Evolutionary conservation across 2,888 invertebrate genomes (phyloP), one percentile per base, ranked within the genome.

Genomic region (Cephonodes hylas): DNA sequence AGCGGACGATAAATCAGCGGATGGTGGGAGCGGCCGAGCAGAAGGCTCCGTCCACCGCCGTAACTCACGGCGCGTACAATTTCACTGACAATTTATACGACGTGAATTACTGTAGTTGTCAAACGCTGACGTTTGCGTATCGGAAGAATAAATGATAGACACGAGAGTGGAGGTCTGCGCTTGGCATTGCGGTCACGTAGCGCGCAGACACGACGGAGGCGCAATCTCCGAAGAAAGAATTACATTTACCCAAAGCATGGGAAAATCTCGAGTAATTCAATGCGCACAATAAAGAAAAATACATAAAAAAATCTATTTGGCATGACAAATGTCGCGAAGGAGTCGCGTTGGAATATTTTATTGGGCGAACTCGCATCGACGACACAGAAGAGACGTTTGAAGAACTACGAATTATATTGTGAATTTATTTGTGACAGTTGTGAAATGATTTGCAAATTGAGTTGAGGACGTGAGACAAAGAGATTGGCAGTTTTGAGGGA

Each of bases 71-170:
- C 79, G 83, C 83, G 81, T 80, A 85, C 86, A 85, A 88, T 87
- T 89, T 88, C 82, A 85, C 84, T 81, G 83, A 83, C 85, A 87
- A 89, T 91, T 89, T 89, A 89, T 88, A 87, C 86, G 82, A 76
- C 85, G 88, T 86, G 84, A 86, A 90, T 88, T 88, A 89, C 86
- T 88, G 86, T 87, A 89, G 86, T 91, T 89, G 91, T 91, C 91
- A 86, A 91, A 86, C 73, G 90, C 90, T 91, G 87, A 91, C 89
- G 88, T 84, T 80, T 77, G 82, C 84, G 85, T 86, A 89, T 88
- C 82, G 82, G 75, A 83, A 80, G 84, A 88, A 91, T 88, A 90
- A 89, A 89, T 90, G 88, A 90, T 85, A 88, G 88, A 88, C 85
- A 84, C 80, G 85, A 82, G 80, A 84, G 82, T 82, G 79, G 85